Base-by-base conservation (phyloP, 2,888 invertebrate genomes). In the Ennomos fuscantarius region DNA sequence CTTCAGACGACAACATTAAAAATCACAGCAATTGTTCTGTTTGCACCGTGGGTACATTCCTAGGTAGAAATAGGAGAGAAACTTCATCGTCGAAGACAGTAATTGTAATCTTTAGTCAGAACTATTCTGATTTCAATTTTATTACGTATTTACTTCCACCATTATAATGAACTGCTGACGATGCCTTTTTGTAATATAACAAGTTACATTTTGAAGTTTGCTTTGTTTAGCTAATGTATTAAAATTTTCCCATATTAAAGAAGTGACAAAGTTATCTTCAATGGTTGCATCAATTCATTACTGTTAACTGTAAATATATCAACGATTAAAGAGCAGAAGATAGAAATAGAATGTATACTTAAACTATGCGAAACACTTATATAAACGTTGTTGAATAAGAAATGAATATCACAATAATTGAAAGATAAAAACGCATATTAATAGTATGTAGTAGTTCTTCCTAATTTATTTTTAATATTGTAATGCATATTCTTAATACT, bases 21-120 rank as follows among this genome's bases (percentile, higher is more conserved):
- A 81, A 87, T 87, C 88, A 88, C 87, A 89, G 85, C 76, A 78
- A 69, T 73, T 69, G 76, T 72, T 80, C 72, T 70, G 73, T 74
- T 72, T 73, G 75, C 77, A 78, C 77, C 74, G 66, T 63, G 70
- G 69, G 50, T 60, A 61, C 65, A 65, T 71, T 74, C 73, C 70
- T 66, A 64, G 70, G 65, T 64, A 72, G 59, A 47, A 33, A 47
- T n/a, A 33, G 41, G 36, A 41, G 8, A 51, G 45, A 42, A n/a
- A 36, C n/a, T 9, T 24, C 34, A 32, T 13, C 15, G 39, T 50
- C 9, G 37, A 44, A 59, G 34, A 43, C 6, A 0, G 6, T 24
- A 47, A 36, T 41, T 35, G 35, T 35, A n/a, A n/a, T n/a, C n/a
- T n/a, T 15, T 15, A 15, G 36, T 36, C 36, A 36, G 36, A 10